Percentiles rank a stretch among this genome's conserved stretches.
phyloP scores from a whole-genome alignment of 2,113 vertebrate genomes.

The Rynchops niger region DNA sequence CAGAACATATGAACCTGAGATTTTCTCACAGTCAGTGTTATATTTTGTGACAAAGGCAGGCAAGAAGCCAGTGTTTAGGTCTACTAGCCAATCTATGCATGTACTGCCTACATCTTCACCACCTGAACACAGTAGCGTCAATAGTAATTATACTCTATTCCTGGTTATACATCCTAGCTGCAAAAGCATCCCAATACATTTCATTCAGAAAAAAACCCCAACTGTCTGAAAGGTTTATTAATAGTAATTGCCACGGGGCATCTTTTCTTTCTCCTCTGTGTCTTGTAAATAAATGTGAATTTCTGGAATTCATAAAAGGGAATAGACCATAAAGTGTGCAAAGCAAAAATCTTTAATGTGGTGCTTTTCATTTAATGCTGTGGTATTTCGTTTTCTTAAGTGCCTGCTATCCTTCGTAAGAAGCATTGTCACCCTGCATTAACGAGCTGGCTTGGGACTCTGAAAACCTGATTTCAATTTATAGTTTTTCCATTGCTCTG shows the following conservation, averaged over 20 bases:
- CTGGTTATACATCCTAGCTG: fast-evolving
- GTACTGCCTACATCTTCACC: background rate
- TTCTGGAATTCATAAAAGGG: background rate
- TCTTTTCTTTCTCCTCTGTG: background rate
- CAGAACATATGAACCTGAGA: background rate
- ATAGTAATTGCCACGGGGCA: background rate
- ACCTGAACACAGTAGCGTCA: background rate
- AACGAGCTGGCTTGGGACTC: background rate
- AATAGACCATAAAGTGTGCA: background rate
- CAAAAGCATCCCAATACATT: background rate
- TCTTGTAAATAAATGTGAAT: background rate
- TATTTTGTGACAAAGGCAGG: background rate
- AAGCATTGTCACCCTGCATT: background rate
- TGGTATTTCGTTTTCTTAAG: background rate
- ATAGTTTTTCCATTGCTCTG: background rate
- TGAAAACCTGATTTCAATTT: background rate
- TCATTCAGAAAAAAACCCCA: background rate
- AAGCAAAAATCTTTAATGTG: background rate
- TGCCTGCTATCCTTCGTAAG: background rate
- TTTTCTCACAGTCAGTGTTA: background rate
- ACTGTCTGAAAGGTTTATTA: background rate
- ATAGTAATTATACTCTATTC: background rate
- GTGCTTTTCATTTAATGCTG: background rate
- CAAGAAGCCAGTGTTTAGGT: background rate
- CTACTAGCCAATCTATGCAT: background rate